Evolutionary conservation across 2,888 invertebrate species (phyloP).

Genomic region (Agrenia bidenticulata): DNA sequence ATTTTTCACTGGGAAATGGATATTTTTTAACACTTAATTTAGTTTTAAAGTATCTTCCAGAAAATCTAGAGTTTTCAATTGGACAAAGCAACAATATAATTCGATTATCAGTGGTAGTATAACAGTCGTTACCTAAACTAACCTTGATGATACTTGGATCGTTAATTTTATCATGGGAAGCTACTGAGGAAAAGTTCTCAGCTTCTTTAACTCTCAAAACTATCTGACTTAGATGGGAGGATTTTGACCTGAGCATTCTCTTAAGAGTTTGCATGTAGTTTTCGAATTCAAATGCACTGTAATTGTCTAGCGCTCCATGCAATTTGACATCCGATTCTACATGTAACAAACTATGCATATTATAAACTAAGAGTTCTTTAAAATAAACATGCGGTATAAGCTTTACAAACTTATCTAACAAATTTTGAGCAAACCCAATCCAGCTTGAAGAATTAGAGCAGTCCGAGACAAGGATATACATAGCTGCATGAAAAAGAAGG

Average conservation of each 20-base stretch:
- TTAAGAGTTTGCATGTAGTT: slow-evolving; percentile 50
- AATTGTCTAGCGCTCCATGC: slow-evolving; percentile 45
- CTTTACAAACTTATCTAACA: slow-evolving; percentile 49
- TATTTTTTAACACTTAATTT: too few species aligned
- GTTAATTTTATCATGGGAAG: too few species aligned
- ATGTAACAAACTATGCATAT: slow-evolving; percentile 53
- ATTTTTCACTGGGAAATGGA: too few species aligned
- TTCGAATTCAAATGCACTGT: slow-evolving; percentile 50
- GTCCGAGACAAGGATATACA: slow-evolving; percentile 26
- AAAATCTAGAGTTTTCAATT: too few species aligned
- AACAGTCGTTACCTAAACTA: too few species aligned
- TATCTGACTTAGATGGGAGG: slow-evolving; percentile 27
- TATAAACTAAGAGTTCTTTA: slow-evolving; percentile 48
- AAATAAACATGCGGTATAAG: slow-evolving; percentile 45
- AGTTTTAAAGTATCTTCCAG: too few species aligned
- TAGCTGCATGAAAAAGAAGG: slow-evolving; percentile 22
- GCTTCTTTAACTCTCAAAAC: slow-evolving; percentile 29
- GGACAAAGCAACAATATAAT: too few species aligned
- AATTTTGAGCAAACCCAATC: slow-evolving; percentile 41
- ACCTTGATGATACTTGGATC: too few species aligned
- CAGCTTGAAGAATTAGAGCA: slow-evolving; percentile 8
- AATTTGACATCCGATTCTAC: slow-evolving; percentile 47
- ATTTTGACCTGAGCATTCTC: slow-evolving; percentile 24
- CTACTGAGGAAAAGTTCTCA: too few species aligned
- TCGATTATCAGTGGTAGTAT: too few species aligned